Evolutionary conservation across 2,888 invertebrate genomes (phyloP).

Genomic region (Euclidia mi): DNA sequence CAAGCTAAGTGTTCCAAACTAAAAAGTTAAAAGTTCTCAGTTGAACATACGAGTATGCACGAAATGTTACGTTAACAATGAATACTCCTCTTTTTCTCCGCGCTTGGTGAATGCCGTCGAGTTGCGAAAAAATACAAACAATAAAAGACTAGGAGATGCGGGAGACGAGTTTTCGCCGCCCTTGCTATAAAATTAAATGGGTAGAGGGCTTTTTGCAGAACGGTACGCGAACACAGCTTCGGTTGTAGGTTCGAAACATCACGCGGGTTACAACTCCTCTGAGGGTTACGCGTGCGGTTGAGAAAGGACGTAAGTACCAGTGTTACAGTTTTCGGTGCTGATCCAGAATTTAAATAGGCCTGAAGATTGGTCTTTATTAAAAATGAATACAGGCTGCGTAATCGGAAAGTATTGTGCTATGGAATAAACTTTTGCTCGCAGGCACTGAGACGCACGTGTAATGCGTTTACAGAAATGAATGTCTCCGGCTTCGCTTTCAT

Average conservation of each 20-base stretch:
- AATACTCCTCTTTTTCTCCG: constrained; percentile 69
- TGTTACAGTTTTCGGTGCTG: constrained; percentile 12
- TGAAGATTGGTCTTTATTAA: neutral
- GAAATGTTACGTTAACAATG: constrained; percentile 78
- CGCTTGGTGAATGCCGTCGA: constrained; percentile 65
- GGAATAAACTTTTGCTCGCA: too few species aligned
- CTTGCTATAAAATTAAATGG: constrained; percentile 83
- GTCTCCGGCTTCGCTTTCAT: too few species aligned
- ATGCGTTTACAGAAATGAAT: too few species aligned
- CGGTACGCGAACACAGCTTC: constrained; percentile 58
- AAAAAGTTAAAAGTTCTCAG: constrained; percentile 47
- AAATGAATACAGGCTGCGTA: too few species aligned
- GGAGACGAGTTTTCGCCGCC: constrained; percentile 75
- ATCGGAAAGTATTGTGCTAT: too few species aligned
- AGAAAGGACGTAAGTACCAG: constrained; percentile 42
- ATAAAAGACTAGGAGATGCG: constrained; percentile 72
- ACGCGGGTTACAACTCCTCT: constrained; percentile 52
- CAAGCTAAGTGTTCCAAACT: constrained; percentile 38
- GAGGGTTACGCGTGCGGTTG: constrained; percentile 46
- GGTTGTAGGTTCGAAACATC: constrained; percentile 60
- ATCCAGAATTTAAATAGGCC: constrained; percentile 19
- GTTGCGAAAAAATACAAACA: constrained; percentile 79
- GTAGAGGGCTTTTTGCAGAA: constrained; percentile 66
- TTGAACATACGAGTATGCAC: constrained; percentile 55
- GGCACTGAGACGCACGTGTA: too few species aligned